Conservation (phyloP, 2,113 vertebrate genomes). For the Herpailurus yagouaroundi region DNA sequence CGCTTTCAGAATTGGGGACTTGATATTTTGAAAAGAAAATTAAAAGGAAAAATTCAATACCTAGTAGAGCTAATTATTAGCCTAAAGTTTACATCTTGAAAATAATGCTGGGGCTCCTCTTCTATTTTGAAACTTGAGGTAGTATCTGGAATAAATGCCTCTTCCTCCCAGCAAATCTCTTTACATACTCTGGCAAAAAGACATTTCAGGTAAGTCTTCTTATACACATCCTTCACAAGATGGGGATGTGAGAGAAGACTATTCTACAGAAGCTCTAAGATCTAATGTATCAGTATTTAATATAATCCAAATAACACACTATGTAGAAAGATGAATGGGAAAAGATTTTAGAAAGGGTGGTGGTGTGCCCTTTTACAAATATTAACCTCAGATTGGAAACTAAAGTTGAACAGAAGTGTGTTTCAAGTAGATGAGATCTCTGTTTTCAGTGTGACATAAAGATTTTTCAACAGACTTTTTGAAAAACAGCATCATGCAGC, state of each 20-base stretch:
- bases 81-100: background rate
- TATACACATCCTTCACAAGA: background rate
- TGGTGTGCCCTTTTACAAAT: background rate
- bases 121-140: background rate
- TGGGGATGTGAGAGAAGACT: background rate
- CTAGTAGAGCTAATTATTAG: background rate
- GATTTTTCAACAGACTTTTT: background rate
- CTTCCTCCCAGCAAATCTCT: background rate
- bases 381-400: background rate
- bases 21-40: background rate
- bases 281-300: background rate
- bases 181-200: background rate
- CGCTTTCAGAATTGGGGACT: slow-evolving; percentile 39
- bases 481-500: background rate
- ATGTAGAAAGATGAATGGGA: background rate
- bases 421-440: background rate
- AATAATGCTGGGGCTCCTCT: background rate
- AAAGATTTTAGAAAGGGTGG: background rate
- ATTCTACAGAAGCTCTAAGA: background rate
- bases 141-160: background rate
- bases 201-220: background rate
- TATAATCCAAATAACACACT: background rate
- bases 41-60: background rate
- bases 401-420: background rate
- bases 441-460: background rate